phyloP scores from a whole-genome alignment of 2,797 vertebrate species.

The Pseudochirops corinnae region DNA sequence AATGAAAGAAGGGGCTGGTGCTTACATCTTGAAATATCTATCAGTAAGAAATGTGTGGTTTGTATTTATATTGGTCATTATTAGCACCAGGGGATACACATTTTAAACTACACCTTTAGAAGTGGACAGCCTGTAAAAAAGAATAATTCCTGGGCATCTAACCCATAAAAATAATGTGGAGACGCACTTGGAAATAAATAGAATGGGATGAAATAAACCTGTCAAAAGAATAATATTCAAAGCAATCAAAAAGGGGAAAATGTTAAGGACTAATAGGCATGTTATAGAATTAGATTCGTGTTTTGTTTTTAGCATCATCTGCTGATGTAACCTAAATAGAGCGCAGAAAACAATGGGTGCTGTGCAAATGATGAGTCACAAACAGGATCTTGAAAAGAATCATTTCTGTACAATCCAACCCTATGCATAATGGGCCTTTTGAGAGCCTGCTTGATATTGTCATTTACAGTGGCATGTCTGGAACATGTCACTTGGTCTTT shows the following conservation, averaged over 20 bases:
- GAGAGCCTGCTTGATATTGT: not conserved
- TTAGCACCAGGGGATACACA: slow-evolving; percentile 18
- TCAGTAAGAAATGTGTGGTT: slow-evolving; percentile 22
- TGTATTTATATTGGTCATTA: slow-evolving; percentile 68
- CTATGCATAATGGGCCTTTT: not conserved
- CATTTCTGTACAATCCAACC: slow-evolving; percentile 27
- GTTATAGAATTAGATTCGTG: slow-evolving; percentile 73
- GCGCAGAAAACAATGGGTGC: slow-evolving; percentile 69
- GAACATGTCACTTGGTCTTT: not conserved
- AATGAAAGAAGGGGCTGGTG: not conserved
- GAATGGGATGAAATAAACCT: slow-evolving; percentile 80
- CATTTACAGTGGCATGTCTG: not conserved
- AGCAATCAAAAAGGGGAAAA: slow-evolving; percentile 76
- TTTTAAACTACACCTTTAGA: slow-evolving; percentile 64
- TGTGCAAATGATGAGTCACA: slow-evolving; percentile 40
- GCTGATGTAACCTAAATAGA: slow-evolving; percentile 62
- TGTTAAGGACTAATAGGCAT: slow-evolving; percentile 78
- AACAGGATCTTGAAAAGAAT: not conserved
- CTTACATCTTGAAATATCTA: not conserved
- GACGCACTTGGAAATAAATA: slow-evolving; percentile 78
- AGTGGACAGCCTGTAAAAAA: slow-evolving; percentile 64
- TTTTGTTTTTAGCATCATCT: slow-evolving; percentile 75
- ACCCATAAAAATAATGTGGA: slow-evolving; percentile 62
- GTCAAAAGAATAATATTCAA: slow-evolving; percentile 80
- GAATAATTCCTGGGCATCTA: slow-evolving; percentile 34